Conservation (phyloP, 2,113 vertebrate genomes). For the Oncorhynchus nerka region DNA sequence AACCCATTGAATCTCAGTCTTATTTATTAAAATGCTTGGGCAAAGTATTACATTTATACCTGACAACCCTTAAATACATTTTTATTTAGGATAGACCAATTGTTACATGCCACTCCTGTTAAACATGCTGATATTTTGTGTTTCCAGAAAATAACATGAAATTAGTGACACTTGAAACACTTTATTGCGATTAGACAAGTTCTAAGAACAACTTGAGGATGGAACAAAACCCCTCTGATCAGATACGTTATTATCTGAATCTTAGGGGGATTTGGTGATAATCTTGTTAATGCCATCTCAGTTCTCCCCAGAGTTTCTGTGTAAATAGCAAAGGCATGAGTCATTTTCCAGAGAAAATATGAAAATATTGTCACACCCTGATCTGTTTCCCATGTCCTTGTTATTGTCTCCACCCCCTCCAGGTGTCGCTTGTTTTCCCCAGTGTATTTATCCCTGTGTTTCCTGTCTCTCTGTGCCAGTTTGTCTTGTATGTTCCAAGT, state of each 20-base stretch:
- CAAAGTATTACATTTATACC: background rate
- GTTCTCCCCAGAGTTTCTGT: too few relatives aligned
- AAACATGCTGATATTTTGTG: background rate
- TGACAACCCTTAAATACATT: background rate
- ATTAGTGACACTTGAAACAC: constrained; percentile 6
- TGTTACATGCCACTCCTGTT: background rate
- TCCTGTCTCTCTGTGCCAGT: too few relatives aligned
- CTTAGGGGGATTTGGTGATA: constrained; percentile 5
- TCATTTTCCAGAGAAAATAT: too few relatives aligned
- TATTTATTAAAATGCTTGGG: background rate
- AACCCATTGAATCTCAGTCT: background rate
- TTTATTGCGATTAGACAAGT: background rate
- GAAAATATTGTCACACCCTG: too few relatives aligned
- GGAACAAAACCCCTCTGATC: background rate
- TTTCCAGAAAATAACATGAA: background rate
- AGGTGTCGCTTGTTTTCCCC: too few relatives aligned
- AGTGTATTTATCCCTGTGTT: too few relatives aligned
- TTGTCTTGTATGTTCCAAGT: too few relatives aligned
- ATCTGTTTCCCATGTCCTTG: too few relatives aligned
- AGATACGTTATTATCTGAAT: background rate
- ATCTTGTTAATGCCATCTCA: background rate
- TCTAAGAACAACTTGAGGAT: background rate
- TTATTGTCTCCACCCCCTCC: too few relatives aligned
- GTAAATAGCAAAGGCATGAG: too few relatives aligned
- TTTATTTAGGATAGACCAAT: background rate